Conservation (phyloP, 2,113 vertebrate genomes). For the Lampris megalopsis region DNA sequence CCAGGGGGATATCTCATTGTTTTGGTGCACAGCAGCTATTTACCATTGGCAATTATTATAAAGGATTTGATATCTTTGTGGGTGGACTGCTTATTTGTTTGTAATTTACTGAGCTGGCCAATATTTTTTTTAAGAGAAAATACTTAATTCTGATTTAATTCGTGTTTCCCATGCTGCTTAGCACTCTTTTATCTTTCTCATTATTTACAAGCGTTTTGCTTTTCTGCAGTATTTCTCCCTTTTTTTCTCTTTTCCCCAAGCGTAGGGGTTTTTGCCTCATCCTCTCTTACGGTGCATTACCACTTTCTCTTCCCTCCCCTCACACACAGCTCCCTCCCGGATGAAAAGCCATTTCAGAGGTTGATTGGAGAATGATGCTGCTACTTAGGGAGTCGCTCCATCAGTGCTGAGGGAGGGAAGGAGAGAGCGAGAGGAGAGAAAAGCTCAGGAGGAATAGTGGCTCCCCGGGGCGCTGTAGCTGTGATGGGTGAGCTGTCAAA, state of each 20-base stretch:
- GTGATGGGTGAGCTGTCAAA: conserved; percentile 91
- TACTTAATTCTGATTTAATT: background rate
- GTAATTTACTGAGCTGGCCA: background rate
- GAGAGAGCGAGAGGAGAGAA: conserved; percentile 68
- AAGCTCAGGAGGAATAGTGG: conserved; percentile 79
- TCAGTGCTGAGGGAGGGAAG: conserved; percentile 70
- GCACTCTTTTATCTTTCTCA: conserved; percentile 4
- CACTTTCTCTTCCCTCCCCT: background rate
- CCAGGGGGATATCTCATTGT: conserved; percentile 1
- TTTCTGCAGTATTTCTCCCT: conserved; percentile 15
- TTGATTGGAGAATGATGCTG: conserved; percentile 86
- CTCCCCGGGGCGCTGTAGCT: conserved; percentile 78
- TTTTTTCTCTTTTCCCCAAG: conserved; percentile 20
- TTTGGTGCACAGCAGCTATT: conserved; percentile 13
- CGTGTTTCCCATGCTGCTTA: background rate
- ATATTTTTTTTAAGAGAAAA: background rate
- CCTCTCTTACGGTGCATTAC: conserved; percentile 19
- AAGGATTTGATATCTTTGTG: background rate
- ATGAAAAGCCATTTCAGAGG: conserved; percentile 82
- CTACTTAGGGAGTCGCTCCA: conserved; percentile 84
- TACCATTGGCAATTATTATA: background rate
- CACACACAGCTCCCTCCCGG: conserved; percentile 41
- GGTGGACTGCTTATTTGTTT: background rate
- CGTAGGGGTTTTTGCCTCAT: conserved; percentile 25
- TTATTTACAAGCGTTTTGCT: conserved; percentile 1